Evolutionary conservation across 2,888 invertebrate genomes (phyloP).

Genomic region (Diarsia mendica): DNA sequence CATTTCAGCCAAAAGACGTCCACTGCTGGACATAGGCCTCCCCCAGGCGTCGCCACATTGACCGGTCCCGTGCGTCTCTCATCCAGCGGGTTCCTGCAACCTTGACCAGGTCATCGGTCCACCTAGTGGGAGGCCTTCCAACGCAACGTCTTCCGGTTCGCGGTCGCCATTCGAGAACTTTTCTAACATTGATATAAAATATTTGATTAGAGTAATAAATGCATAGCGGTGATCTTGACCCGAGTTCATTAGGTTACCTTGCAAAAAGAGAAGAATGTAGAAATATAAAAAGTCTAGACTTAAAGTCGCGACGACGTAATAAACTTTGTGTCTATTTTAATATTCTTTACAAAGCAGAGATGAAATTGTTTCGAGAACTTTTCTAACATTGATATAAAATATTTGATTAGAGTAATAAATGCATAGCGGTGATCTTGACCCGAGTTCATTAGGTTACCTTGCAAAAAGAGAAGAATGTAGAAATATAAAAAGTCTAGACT

Average conservation of each 20-base stretch:
- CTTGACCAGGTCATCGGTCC: no score
- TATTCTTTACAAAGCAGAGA: conserved; percentile 11
- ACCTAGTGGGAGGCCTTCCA: no score
- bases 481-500: conserved; percentile 7
- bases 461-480: neutral
- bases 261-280: neutral
- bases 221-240: conserved; percentile 12
- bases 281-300: conserved; percentile 7
- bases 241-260: conserved; percentile 29
- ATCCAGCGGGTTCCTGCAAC: no score
- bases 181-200: neutral
- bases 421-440: conserved; percentile 12
- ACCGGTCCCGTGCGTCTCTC: no score
- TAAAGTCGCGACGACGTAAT: neutral
- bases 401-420: conserved; percentile 4
- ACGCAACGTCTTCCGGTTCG: no score
- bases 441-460: conserved; percentile 29
- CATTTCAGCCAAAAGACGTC: no score
- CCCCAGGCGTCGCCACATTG: no score
- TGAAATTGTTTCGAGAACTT: no score
- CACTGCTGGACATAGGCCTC: no score
- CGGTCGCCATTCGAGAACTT: no score
- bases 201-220: conserved; percentile 4
- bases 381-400: neutral
- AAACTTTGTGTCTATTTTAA: conserved; percentile 19